Percentiles rank a stretch among this genome's conserved stretches.
Conservation (phyloP, 64 coral and sea anemone genomes). For the Dendronephthya gigantea region DNA sequence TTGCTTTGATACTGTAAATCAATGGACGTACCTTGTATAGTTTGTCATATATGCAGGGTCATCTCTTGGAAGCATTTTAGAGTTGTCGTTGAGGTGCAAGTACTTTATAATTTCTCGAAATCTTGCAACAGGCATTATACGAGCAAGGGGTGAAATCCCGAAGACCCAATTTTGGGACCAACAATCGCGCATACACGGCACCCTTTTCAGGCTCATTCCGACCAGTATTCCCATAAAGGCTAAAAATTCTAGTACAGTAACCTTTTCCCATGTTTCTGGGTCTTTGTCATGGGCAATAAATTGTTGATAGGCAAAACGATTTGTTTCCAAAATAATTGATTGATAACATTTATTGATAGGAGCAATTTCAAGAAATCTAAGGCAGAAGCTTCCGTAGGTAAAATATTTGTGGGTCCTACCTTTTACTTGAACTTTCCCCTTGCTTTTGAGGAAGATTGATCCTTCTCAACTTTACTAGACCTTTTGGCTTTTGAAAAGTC, state of each 20-base stretch:
- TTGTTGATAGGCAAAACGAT: no score
- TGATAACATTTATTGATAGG: no score
- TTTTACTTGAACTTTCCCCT: no score
- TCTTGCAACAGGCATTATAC: conserved; percentile 17
- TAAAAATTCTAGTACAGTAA: neutral
- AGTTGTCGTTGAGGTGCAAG: conserved; percentile 27
- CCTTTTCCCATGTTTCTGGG: no score
- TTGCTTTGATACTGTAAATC: conserved; percentile 3
- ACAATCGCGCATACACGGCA: conserved; percentile 20
- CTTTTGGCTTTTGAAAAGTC: no score
- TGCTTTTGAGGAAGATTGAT: no score
- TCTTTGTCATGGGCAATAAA: no score
- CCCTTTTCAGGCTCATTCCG: conserved; percentile 7
- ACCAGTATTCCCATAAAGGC: conserved; percentile 12
- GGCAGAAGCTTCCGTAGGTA: no score
- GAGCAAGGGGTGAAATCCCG: conserved; percentile 12
- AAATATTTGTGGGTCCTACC: no score
- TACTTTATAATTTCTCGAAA: conserved; percentile 2
- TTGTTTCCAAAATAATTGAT: no score
- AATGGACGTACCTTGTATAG: conserved; percentile 28
- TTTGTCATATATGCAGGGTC: neutral
- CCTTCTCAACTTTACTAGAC: no score
- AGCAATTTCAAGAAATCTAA: no score
- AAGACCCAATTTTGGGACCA: conserved; percentile 29
- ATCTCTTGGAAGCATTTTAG: conserved; percentile 23